phyloP scores from a whole-genome alignment of 1,140 invertebrate species.

The Monochamus saltuarius region DNA sequence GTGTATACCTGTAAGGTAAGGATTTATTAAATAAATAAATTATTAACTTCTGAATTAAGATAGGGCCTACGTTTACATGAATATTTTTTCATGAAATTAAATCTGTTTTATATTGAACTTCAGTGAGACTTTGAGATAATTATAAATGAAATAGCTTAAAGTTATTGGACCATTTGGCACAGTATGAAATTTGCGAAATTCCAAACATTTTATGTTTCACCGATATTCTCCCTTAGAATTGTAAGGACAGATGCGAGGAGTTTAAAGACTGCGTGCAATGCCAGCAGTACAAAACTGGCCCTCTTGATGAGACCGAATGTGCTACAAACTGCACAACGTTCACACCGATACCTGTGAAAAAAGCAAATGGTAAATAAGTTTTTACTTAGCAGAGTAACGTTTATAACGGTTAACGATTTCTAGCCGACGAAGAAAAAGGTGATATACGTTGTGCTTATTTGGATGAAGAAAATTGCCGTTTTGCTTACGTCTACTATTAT shows the following conservation, averaged over 20 bases:
- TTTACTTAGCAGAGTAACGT: too few species aligned
- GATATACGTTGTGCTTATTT: constrained; percentile 76
- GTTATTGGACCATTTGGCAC: too few species aligned
- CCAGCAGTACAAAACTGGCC: constrained; percentile 65
- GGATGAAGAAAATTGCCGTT: constrained; percentile 84
- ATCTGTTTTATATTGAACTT: too few species aligned
- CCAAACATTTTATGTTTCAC: too few species aligned
- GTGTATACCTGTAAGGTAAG: too few species aligned
- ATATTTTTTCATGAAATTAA: too few species aligned
- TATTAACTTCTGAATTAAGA: too few species aligned
- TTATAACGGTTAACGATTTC: constrained; percentile 32
- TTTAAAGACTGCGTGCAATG: constrained; percentile 79
- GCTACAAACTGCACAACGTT: constrained; percentile 62
- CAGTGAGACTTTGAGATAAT: too few species aligned
- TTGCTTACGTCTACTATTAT: constrained; percentile 78
- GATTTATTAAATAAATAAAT: too few species aligned
- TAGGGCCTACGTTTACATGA: too few species aligned
- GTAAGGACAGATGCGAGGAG: constrained; percentile 69
- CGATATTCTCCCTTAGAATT: constrained; percentile 58
- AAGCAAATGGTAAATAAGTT: constrained; percentile 5
- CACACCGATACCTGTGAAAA: constrained; percentile 51
- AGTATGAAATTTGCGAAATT: too few species aligned
- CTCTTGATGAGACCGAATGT: constrained; percentile 57
- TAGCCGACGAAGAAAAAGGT: constrained; percentile 70
- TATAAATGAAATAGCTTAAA: too few species aligned